A percentile compares a stretch with the other conserved stretches of the same genome.
These are phyloP conservation scores for Epizoanthus scotinus DNA, from an alignment of 92 coral and sea anemone genomes.

Conservation along the genomic window DNA sequence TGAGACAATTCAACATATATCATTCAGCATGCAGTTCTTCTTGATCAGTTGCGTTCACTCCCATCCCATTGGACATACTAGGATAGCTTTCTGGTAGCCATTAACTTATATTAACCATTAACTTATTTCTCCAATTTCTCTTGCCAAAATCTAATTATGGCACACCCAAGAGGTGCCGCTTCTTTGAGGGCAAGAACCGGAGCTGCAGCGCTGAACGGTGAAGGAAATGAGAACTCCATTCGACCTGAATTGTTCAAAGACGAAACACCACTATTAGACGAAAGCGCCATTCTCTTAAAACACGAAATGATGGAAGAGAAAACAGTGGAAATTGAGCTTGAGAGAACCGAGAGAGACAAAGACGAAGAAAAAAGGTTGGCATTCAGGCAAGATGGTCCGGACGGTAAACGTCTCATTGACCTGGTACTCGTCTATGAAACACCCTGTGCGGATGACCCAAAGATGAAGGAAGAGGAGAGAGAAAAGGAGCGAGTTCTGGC, in stretches of 20 bases:
- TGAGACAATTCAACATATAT: too few species aligned
- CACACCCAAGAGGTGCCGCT: conserved; percentile 81
- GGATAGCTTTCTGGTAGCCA: not conserved
- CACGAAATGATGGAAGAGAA: conserved; percentile 85
- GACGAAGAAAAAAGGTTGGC: conserved; percentile 51
- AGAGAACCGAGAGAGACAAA: conserved; percentile 56
- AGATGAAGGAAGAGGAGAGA: conserved; percentile 66
- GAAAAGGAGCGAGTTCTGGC: conserved; percentile 55
- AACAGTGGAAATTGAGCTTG: conserved; percentile 76
- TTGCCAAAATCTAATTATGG: conserved; percentile 50
- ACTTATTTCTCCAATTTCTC: conserved; percentile 5
- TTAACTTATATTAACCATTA: conserved; percentile 17
- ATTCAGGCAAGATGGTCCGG: conserved; percentile 61
- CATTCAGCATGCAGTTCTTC: too few species aligned
- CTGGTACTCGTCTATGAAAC: conserved; percentile 83
- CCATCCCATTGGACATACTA: too few species aligned
- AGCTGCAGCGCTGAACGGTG: conserved; percentile 18
- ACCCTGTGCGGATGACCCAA: conserved; percentile 51
- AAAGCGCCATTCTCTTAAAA: conserved; percentile 78
- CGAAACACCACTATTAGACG: conserved; percentile 82
- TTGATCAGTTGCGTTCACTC: too few species aligned
- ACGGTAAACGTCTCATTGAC: conserved; percentile 77
- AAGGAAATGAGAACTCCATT: conserved; percentile 39
- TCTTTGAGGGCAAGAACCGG: conserved; percentile 67
- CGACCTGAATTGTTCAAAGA: conserved; percentile 54